Conservation (phyloP, 1,140 invertebrate genomes). For the Asbolus verrucosus region DNA sequence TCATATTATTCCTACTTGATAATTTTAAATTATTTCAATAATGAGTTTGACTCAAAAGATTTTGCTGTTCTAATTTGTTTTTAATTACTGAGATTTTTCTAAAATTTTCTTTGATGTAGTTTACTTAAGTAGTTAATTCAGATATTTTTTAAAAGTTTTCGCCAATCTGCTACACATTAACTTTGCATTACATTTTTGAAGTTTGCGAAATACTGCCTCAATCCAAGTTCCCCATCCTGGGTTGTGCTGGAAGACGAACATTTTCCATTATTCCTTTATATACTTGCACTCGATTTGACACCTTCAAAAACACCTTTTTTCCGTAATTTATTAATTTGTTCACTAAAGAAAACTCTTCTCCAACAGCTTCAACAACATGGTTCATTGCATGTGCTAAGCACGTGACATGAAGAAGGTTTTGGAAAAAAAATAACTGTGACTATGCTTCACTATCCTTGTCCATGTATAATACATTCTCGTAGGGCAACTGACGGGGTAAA, state of each 20-base stretch:
- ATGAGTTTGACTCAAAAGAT: too few species aligned
- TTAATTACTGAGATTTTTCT: too few species aligned
- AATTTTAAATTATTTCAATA: too few species aligned
- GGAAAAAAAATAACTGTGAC: neutral
- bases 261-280: neutral
- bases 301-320: conserved; percentile 2
- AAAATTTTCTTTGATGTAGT: too few species aligned
- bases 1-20: too few species aligned
- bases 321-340: neutral
- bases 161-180: too few species aligned
- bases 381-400: neutral
- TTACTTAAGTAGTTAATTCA: too few species aligned
- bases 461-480: too few species aligned
- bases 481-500: too few species aligned
- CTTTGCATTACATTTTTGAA: too few species aligned
- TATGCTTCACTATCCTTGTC: neutral
- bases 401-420: neutral
- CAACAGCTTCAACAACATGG: neutral
- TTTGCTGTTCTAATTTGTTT: too few species aligned
- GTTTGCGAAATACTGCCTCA: neutral
- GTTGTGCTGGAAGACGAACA: neutral
- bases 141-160: too few species aligned
- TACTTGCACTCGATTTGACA: neutral
- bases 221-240: neutral
- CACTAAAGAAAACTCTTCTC: neutral